phyloP scores from a whole-genome alignment of 2,797 vertebrate genomes.

The Myotis vivesi region DNA sequence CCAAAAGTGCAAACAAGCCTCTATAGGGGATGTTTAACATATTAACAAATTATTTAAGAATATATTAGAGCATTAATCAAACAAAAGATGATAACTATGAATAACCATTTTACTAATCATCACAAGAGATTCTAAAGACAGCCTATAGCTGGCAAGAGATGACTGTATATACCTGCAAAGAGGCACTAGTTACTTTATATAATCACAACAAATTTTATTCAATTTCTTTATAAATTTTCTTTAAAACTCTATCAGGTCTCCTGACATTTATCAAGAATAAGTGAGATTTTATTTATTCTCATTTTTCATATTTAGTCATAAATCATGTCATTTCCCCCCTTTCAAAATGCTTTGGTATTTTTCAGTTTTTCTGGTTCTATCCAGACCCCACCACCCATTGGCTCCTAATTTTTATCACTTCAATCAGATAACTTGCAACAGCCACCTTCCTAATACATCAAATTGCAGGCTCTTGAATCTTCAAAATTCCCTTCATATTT shows the following conservation, averaged over 20 bases:
- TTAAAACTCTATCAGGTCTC: background rate
- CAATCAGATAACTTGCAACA: background rate
- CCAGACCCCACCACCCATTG: background rate
- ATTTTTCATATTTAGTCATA: background rate
- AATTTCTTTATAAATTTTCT: background rate
- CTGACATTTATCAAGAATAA: background rate
- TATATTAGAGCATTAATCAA: background rate
- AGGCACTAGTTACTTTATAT: background rate
- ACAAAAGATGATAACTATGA: background rate
- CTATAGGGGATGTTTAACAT: background rate
- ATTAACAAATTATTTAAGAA: constrained; percentile 31
- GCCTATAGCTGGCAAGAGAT: background rate
- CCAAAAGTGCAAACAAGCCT: background rate
- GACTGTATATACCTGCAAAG: background rate
- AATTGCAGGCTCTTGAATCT: background rate
- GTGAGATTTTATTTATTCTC: background rate
- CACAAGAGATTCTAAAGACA: background rate
- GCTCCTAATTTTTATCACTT: background rate
- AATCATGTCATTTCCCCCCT: background rate
- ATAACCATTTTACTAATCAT: background rate
- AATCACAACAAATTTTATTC: background rate
- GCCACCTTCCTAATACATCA: background rate
- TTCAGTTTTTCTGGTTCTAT: background rate
- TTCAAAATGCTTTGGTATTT: background rate
- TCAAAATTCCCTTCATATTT: background rate